phyloP scores from a whole-genome alignment of 1,140 invertebrate species.

The Eumeta japonica region DNA sequence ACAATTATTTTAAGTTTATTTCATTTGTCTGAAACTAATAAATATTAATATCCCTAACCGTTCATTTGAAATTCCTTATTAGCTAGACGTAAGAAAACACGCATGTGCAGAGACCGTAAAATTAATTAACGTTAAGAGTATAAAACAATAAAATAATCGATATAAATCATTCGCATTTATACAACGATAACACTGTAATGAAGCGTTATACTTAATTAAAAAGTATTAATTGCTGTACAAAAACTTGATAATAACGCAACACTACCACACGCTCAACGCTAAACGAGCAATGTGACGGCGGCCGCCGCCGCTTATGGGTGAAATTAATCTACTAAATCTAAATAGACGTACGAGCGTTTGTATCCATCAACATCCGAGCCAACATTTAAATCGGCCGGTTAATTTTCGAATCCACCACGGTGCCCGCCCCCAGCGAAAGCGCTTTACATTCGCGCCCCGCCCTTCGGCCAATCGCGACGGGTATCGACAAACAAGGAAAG shows the following conservation, averaged over 20 bases:
- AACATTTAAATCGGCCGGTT: slow-evolving; percentile 47
- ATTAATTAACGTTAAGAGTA: no score
- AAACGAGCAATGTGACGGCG: slow-evolving; percentile 2
- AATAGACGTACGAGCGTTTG: slow-evolving; percentile 24
- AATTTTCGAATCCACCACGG: slow-evolving; percentile 29
- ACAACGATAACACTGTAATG: slow-evolving; percentile 48
- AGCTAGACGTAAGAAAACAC: no score
- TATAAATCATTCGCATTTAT: slow-evolving; percentile 27
- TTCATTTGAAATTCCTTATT: no score
- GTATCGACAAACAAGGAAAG: slow-evolving; percentile 24
- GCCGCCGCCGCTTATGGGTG: slow-evolving; percentile 2
- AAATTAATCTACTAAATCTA: no score
- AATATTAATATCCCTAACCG: no score
- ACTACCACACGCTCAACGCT: no score
- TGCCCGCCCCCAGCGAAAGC: slow-evolving; percentile 41
- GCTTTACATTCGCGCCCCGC: slow-evolving; percentile 30
- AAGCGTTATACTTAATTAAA: slow-evolving; percentile 50
- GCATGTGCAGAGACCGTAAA: no score
- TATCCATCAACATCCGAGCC: slow-evolving; percentile 35
- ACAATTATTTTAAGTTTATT: no score
- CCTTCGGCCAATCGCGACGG: slow-evolving; percentile 24
- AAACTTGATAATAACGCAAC: no score
- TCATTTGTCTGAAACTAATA: no score
- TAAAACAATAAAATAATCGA: no score
- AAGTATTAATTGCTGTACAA: slow-evolving; percentile 25